Evolutionary conservation across 1,140 invertebrate genomes (phyloP), one percentile per base, ranked within the genome.

Genomic region (Galleria mellonella): DNA sequence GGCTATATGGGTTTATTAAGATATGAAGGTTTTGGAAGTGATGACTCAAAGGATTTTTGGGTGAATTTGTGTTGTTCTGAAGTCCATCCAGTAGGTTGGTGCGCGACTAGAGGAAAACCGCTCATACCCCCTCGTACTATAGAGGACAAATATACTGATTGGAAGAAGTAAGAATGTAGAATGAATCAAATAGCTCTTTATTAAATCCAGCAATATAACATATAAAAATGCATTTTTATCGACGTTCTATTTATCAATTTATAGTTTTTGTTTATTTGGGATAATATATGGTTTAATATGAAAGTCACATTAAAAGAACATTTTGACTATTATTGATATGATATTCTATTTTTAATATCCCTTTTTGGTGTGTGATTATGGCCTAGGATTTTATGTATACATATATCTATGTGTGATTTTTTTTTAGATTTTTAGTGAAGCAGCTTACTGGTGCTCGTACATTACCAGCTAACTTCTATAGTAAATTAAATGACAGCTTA

Each of bases 51-150:
- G 78, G 97, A 98, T 83, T 98, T 98, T 83, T 99, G 97, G 97
- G 92, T 98, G 0, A 97, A 97, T 67, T 87, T 99, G 13, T 97
- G 96, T 84, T 95, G 94, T 36, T 93, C 95, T 43, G 93, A 96
- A 69, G 94, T 99, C 14, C 96, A 98, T 86, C 95, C 95, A 15
- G 96, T 99, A 31, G 97, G 97, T 10, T 98, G 97, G 97, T 98
- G 97, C 88, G 97, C 97, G 1, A 96, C 94, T 0, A 91, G 96
- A 55, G 96, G 96, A 11, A 97, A 97, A 84, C 96, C 96, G 5
- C 86, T 98, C 0, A 97, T 98, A 72, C 97, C 97, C 43, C 97
- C 97, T 9, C 93, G 93, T 81, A 93, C 90, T 37, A 94, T 96
- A 61, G 94, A 97, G 77, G 91, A 95, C 68, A 98, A 98, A 86